Evolutionary conservation across 2,797 vertebrate species (phyloP).

Genomic region (Sarcoramphus papa): DNA sequence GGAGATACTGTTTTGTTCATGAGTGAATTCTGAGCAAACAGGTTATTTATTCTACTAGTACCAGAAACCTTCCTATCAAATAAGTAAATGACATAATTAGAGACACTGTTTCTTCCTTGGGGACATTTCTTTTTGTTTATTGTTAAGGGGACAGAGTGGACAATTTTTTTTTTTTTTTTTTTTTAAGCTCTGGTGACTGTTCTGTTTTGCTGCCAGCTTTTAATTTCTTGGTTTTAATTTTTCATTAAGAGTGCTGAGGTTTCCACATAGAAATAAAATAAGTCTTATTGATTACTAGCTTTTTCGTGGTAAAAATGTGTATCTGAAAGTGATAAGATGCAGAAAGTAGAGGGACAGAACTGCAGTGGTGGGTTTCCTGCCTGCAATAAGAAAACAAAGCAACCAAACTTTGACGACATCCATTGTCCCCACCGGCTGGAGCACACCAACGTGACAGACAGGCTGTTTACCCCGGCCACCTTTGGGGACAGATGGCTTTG

Average conservation of each 20-base stretch:
- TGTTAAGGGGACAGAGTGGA: neutral
- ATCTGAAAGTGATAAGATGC: neutral
- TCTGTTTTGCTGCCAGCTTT: neutral
- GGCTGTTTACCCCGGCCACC: conserved; percentile 71
- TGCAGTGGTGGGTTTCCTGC: neutral
- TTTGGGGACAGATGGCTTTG: conserved; percentile 76
- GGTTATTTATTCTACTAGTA: neutral
- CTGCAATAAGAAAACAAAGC: neutral
- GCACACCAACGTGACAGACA: conserved; percentile 74
- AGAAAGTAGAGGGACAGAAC: neutral
- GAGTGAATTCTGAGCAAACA: neutral
- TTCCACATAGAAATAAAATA: neutral
- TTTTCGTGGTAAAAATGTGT: neutral
- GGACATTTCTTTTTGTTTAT: neutral
- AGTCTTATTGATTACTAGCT: neutral
- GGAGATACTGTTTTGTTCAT: neutral
- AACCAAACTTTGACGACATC: neutral
- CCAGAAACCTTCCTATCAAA: neutral
- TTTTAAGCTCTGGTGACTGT: neutral
- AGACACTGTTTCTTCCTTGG: neutral
- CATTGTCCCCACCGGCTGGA: conserved; percentile 35
- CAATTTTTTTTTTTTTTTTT: neutral
- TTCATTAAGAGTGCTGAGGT: neutral
- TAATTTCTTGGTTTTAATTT: neutral
- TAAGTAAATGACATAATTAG: neutral